These are phyloP conservation scores for Caenorhabditis sp. DNA, from an alignment of 2,888 invertebrate species.

Conservation along the genomic window DNA sequence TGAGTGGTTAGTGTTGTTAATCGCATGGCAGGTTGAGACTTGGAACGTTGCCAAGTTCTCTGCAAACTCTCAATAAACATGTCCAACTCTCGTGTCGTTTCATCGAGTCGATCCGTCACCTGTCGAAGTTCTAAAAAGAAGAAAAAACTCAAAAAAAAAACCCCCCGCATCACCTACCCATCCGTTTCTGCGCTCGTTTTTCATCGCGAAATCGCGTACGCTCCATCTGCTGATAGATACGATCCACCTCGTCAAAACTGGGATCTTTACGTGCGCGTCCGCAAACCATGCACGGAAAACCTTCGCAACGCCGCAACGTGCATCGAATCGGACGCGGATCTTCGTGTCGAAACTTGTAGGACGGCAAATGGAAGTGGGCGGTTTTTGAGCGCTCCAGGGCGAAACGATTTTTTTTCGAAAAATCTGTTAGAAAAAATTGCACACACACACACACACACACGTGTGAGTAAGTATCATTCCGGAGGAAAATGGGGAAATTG, in stretches of 20 bases:
- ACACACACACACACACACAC: too few relatives aligned
- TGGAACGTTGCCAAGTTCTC: conserved; percentile 26
- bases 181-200: conserved; percentile 11
- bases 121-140: conserved; percentile 33
- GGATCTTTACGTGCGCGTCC: conserved; percentile 37
- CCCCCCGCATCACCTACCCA: conserved; percentile 20
- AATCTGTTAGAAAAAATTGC: conserved; percentile 3
- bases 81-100: conserved; percentile 55
- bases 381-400: conserved; percentile 8
- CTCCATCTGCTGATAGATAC: conserved; percentile 32
- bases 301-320: conserved; percentile 2
- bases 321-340: conserved; percentile 47
- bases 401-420: not conserved
- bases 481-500: not conserved
- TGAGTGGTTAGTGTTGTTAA: conserved; percentile 3
- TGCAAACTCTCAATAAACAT: conserved; percentile 48
- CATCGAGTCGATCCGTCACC: conserved; percentile 54
- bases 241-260: conserved; percentile 46
- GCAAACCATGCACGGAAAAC: conserved; percentile 47
- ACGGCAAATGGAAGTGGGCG: conserved; percentile 60
- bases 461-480: too few relatives aligned
- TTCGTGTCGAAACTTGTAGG: conserved; percentile 55
- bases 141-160: too few relatives aligned
- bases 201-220: not conserved
- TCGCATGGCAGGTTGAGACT: conserved; percentile 27